Conservation (phyloP, 2,888 invertebrate species). For the Lithophane semibrunnea region DNA sequence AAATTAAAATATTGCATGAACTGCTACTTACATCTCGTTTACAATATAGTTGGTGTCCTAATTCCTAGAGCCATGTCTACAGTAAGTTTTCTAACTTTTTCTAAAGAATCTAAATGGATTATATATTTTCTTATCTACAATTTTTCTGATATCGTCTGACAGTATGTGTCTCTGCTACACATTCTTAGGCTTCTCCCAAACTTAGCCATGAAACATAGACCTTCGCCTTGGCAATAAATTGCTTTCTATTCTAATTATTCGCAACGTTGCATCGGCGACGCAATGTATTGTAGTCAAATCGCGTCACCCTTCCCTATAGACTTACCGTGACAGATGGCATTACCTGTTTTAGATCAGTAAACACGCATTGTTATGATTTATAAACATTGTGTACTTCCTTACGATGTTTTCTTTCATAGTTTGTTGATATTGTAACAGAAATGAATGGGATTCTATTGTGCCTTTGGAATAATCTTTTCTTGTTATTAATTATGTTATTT, state of each 20-base stretch:
- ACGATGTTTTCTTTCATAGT: background rate
- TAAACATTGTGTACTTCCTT: conserved; percentile 6
- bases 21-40: background rate
- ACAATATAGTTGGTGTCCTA: background rate
- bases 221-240: background rate
- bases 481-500: background rate
- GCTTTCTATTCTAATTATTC: background rate
- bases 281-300: background rate
- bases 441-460: background rate
- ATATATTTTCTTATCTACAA: no score
- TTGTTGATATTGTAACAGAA: background rate
- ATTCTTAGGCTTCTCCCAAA: background rate
- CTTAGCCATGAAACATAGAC: background rate
- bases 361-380: conserved; percentile 4
- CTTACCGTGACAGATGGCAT: background rate
- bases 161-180: background rate
- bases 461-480: background rate
- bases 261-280: background rate
- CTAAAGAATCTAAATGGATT: no score
- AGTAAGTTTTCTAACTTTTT: no score
- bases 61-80: background rate
- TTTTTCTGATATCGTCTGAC: background rate
- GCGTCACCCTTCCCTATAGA: background rate
- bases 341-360: conserved; percentile 15
- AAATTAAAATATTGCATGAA: background rate